A percentile compares a stretch with the other conserved stretches of the same genome.
phyloP scores from a whole-genome alignment of 2,888 invertebrate species.

The Theretra japonica region DNA sequence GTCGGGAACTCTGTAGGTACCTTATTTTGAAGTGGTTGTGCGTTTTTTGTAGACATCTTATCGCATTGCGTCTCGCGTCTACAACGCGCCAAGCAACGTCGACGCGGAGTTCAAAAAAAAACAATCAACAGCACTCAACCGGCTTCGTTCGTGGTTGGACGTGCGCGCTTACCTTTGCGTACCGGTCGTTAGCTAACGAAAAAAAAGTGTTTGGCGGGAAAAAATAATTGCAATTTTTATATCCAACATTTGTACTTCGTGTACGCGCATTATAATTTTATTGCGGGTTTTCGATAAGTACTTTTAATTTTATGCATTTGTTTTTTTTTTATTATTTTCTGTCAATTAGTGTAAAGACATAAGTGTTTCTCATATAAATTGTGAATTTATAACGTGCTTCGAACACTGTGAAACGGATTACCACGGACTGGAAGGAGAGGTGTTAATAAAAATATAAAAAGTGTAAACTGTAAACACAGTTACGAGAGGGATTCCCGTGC shows the following conservation, averaged over 20 bases:
- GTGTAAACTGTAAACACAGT: constrained; percentile 47
- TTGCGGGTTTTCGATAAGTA: neutral
- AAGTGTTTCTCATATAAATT: constrained; percentile 20
- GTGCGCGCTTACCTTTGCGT: constrained; percentile 46
- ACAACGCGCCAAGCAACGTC: constrained; percentile 33
- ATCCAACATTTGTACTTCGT: neutral
- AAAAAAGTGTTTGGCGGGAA: constrained; percentile 68
- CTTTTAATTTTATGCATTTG: neutral
- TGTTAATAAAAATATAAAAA: constrained; percentile 51
- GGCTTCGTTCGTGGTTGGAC: constrained; percentile 75
- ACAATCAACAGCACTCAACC: constrained; percentile 74
- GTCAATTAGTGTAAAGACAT: neutral
- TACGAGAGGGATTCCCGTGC: neutral
- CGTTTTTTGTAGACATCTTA: constrained; percentile 53
- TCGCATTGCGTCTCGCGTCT: constrained; percentile 49
- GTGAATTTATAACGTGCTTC: constrained; percentile 47
- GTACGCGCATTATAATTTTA: neutral
- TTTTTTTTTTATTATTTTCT: neutral
- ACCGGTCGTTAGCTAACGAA: constrained; percentile 33
- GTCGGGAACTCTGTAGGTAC: constrained; percentile 34
- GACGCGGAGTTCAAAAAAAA: constrained; percentile 71
- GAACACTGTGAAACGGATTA: constrained; percentile 57
- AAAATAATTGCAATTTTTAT: constrained; percentile 32
- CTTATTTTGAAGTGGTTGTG: constrained; percentile 52
- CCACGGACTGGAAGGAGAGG: constrained; percentile 44